phyloP scores from a whole-genome alignment of 2,797 vertebrate species.

The Leptodactylus fallax region DNA sequence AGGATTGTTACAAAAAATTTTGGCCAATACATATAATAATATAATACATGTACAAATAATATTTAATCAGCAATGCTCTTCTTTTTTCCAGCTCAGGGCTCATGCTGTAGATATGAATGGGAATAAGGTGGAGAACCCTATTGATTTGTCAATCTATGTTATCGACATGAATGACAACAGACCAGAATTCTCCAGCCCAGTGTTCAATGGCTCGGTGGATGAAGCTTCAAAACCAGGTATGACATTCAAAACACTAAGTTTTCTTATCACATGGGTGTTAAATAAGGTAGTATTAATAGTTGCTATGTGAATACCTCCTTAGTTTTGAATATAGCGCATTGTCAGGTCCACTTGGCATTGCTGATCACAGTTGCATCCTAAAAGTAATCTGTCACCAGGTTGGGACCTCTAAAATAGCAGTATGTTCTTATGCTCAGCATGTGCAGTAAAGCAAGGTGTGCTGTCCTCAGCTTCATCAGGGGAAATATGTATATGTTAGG shows the following conservation, averaged over 20 bases:
- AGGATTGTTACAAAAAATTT: too few relatives aligned
- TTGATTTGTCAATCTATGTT: conserved; percentile 96
- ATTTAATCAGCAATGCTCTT: conserved; percentile 40
- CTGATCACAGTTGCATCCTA: too few relatives aligned
- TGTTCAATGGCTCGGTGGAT: conserved; percentile 93
- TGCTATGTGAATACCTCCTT: too few relatives aligned
- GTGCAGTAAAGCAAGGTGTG: too few relatives aligned
- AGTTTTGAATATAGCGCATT: too few relatives aligned
- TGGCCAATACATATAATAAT: too few relatives aligned
- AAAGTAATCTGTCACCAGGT: too few relatives aligned
- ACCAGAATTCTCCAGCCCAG: conserved; percentile 90
- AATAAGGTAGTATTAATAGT: background rate
- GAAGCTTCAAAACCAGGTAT: conserved; percentile 95
- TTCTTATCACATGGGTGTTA: background rate
- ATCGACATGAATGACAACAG: conserved; percentile 97
- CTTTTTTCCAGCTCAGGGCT: conserved; percentile 84
- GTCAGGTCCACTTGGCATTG: too few relatives aligned
- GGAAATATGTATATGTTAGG: too few relatives aligned
- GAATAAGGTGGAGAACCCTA: conserved; percentile 95
- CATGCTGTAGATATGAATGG: conserved; percentile 97
- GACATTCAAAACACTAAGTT: background rate
- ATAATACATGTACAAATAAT: background rate
- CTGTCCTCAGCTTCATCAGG: too few relatives aligned
- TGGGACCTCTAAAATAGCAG: too few relatives aligned
- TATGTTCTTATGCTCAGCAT: too few relatives aligned